Conservation (phyloP, 2,888 invertebrate species). For the Tipula confusa region DNA sequence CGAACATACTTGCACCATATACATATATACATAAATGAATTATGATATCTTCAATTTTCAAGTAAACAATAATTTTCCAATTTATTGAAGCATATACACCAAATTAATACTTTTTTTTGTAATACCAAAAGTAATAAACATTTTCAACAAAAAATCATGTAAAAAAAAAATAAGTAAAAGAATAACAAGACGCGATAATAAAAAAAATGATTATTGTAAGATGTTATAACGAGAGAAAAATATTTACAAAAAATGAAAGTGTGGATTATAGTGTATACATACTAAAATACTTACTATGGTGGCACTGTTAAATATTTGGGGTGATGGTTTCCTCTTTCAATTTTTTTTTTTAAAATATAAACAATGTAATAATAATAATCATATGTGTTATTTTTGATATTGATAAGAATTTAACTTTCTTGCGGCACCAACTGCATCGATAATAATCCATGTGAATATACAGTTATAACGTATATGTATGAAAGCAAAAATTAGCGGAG, state of each 20-base stretch:
- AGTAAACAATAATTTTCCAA: not conserved
- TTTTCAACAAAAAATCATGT: not conserved
- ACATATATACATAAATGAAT: not conserved
- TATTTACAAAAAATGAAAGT: not conserved
- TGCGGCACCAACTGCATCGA: not conserved
- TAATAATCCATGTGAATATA: not conserved
- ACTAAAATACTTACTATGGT: not conserved
- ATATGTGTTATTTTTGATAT: not conserved
- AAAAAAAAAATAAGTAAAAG: not conserved
- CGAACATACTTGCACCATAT: not conserved
- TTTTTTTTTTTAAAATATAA: not conserved
- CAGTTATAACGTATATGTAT: too few relatives aligned
- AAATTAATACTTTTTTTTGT: not conserved
- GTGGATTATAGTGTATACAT: not conserved
- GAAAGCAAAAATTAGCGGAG: not conserved
- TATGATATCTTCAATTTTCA: not conserved
- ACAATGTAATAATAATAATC: not conserved
- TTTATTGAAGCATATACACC: not conserved
- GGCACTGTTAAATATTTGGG: conserved; percentile 6
- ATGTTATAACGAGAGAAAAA: not conserved
- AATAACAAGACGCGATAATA: conserved; percentile 12
- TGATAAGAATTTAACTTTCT: not conserved
- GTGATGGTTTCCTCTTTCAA: not conserved
- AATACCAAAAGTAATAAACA: not conserved
- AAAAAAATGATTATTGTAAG: conserved; percentile 7